These are phyloP conservation scores for Pocillopora verrucosa DNA, from an alignment of 64 coral and sea anemone species.

Conservation along the genomic window DNA sequence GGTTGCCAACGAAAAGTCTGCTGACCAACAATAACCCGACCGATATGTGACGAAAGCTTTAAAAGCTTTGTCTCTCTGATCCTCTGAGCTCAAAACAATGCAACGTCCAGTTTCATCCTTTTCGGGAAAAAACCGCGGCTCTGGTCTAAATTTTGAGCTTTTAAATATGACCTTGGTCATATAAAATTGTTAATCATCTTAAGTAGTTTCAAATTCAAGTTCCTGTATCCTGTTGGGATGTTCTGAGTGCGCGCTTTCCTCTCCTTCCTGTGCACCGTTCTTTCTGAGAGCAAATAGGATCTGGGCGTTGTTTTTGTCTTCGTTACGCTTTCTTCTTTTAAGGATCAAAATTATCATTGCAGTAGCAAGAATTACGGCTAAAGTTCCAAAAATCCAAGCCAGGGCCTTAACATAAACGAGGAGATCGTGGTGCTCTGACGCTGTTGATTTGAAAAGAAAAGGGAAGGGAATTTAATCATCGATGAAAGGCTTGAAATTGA, in stretches of 20 bases:
- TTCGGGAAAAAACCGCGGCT: too few relatives aligned
- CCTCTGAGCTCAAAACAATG: too few relatives aligned
- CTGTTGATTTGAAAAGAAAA: not conserved
- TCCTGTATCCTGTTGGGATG: not conserved
- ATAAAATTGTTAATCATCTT: too few relatives aligned
- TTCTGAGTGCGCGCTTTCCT: not conserved
- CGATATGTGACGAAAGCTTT: too few relatives aligned
- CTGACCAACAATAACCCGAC: too few relatives aligned
- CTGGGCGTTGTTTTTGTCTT: not conserved
- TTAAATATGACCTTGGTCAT: too few relatives aligned
- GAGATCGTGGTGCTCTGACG: not conserved
- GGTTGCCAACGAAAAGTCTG: too few relatives aligned
- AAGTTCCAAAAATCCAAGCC: not conserved
- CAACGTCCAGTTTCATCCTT: too few relatives aligned
- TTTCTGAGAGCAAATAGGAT: not conserved
- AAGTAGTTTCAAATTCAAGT: not conserved
- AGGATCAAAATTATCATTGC: conserved; percentile 5
- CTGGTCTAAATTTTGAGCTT: too few relatives aligned
- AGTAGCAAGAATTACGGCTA: not conserved
- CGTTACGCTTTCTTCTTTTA: not conserved
- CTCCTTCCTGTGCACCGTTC: not conserved
- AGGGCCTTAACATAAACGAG: not conserved
- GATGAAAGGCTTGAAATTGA: not conserved
- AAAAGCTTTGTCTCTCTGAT: too few relatives aligned
- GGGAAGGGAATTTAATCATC: not conserved